Base-by-base conservation (phyloP, 2,113 vertebrate genomes). In the Scomber scombrus region DNA sequence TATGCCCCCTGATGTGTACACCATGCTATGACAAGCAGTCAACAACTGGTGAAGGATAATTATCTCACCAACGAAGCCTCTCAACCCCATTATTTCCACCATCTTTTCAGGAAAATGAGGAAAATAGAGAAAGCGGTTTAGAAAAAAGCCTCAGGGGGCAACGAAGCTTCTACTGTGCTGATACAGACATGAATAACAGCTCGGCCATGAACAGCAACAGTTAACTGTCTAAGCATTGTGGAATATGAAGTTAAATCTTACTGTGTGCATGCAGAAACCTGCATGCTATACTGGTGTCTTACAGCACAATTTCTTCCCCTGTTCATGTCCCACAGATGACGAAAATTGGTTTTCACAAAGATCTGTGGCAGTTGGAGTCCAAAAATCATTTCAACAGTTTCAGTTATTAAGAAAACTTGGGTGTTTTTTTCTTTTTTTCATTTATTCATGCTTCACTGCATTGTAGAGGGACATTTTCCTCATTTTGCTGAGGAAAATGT, bases 1-100 rank as follows among this genome's bases (percentile, higher is more conserved):
- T 19, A 47, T 31, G 70, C 79, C 34, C 56, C 78, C 81, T 58
- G 71, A 73, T 86, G 71, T 68, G 74, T 77, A 63, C 56, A 51
- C 78, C 46, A 47, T 56, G 50, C 75, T 18, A 64, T 40, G 74
- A 79, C 57, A 78, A 56, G 79, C 68, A 65, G 54, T 71, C 73
- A 85, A 57, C 50, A 68, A 60, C 18, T 64, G 43, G 29, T 61
- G 56, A 50, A 60, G 60, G 65, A 64, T 62, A 85, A 85, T 85
- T 82, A 78, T 71, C 67, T 58, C 46, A 13, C 19, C 51, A 73
- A 57, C 67, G 62, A 49, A 14, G 50, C 45, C 60, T 63, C 50
- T 14, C 10, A 51, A 56, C 45, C 50, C 16, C 29, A 70, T 34
- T 34, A 50, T 68, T 54, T 51, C 21, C 56, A 52, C 34, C 52